Evolutionary conservation across 2,888 invertebrate species (phyloP), one percentile per base, ranked within the genome.

Genomic region (Criorhina ranunculi): DNA sequence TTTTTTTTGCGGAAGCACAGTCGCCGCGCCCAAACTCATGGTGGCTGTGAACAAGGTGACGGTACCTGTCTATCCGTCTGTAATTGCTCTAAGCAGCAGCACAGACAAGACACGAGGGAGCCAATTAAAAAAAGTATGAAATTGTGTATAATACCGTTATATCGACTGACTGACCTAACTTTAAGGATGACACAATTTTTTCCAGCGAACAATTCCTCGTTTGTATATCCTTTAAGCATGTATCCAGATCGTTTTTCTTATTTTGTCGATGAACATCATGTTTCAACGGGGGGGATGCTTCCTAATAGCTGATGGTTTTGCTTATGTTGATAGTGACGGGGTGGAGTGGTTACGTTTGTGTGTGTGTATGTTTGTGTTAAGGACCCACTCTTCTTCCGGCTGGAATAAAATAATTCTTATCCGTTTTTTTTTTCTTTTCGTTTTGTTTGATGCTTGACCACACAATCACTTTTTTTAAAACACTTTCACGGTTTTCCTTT

Each of bases 81-180:
- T 76, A 70, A 51, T 59, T 72, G 12, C 24, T 31, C 8, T 15
- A 15, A 9, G 11, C n/a, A n/a, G 19, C 6, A 31, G 17, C 42
- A 49, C 17, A 17, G 15, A 35, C 40, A 11, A 15, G 51, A 11
- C 2, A 11, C 24, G 7, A 12, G 15, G 35, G 11, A 60, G n/a
- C 29, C 35, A 76, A 69, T 80, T 49, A 72, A 73, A 73, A 24
- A 60, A 72, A 64, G 12, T 72, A 73, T 53, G 19, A 67, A 67
- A 46, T 62, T 78, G n/a, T 67, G 55, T 73, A 73, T 72, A 79
- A 72, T 66, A 64, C 15, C 37, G 55, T 62, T 70, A 70, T 64
- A 77, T 77, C 35, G 64, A 82, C 73, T 78, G 67, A 83, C 83
- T 79, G 67, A 83, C 83, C 83, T 83, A 83, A 79, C 79, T 83